Conservation (phyloP, 2,888 invertebrate genomes). For the Thecophora atra region DNA sequence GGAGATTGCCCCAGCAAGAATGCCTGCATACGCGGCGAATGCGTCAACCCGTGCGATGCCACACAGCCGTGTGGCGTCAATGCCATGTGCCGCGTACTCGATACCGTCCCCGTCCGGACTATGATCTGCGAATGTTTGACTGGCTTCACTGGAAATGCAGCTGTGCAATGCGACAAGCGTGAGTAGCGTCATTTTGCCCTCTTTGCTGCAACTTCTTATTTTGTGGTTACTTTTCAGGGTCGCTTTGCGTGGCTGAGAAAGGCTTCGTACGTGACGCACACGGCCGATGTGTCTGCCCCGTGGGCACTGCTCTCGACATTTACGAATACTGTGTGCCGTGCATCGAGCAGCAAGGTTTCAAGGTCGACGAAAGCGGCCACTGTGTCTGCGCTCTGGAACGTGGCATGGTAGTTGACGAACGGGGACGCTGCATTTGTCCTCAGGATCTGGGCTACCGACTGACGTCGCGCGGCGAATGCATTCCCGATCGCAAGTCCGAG, state of each 20-base stretch:
- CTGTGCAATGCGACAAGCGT: conserved; percentile 83
- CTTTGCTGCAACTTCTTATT: neutral
- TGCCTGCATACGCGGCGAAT: conserved; percentile 83
- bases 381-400: conserved; percentile 84
- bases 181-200: conserved; percentile 13
- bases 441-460: conserved; percentile 74
- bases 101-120: conserved; percentile 85
- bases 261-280: conserved; percentile 73
- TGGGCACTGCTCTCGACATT: conserved; percentile 78
- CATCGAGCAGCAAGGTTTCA: conserved; percentile 75
- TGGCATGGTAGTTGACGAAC: conserved; percentile 80
- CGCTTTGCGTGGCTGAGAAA: conserved; percentile 74
- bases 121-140: conserved; percentile 89
- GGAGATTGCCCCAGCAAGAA: conserved; percentile 83
- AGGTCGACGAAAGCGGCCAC: conserved; percentile 79
- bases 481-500: conserved; percentile 67
- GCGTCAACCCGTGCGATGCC: conserved; percentile 83
- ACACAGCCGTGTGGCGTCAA: conserved; percentile 84
- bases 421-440: conserved; percentile 80
- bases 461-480: conserved; percentile 72
- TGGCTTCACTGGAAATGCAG: conserved; percentile 88
- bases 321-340: conserved; percentile 83
- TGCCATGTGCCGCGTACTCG: conserved; percentile 80
- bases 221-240: conserved; percentile 61
- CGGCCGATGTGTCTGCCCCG: conserved; percentile 79